Conservation (phyloP, 2,113 vertebrate species). For the Planiliza haematocheilus region DNA sequence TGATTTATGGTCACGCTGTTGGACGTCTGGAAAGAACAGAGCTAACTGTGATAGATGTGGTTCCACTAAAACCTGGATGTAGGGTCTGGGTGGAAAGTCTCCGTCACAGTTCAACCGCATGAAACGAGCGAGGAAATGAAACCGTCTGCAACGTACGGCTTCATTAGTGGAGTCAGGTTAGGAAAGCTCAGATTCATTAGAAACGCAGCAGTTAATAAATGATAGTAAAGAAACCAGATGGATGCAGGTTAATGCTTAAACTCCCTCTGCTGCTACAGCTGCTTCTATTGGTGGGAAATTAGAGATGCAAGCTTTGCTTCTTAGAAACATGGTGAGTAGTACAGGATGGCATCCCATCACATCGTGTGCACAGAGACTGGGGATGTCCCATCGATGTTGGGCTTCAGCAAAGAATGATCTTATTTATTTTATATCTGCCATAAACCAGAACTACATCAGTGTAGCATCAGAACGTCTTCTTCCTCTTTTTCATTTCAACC, state of each 20-base stretch:
- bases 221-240: neutral
- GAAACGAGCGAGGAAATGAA: constrained; percentile 33
- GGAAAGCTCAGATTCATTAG: neutral
- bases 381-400: too few species aligned
- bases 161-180: constrained; percentile 14
- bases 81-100: constrained; percentile 36
- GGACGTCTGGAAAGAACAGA: constrained; percentile 23
- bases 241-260: neutral
- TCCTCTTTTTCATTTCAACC: too few species aligned
- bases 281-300: too few species aligned
- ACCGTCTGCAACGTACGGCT: neutral
- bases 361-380: too few species aligned
- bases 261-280: too few species aligned
- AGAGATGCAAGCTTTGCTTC: too few species aligned
- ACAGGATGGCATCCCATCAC: neutral
- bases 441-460: too few species aligned
- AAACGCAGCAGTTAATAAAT: neutral
- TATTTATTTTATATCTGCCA: too few species aligned
- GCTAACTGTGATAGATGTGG: neutral
- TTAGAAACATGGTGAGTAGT: neutral
- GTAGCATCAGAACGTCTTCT: too few species aligned
- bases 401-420: too few species aligned
- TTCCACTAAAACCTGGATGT: neutral
- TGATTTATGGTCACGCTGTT: constrained; percentile 5
- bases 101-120: neutral